These are phyloP conservation scores for Anagrus nilaparvatae DNA, from an alignment of 1,140 invertebrate species.

Conservation along the genomic window DNA sequence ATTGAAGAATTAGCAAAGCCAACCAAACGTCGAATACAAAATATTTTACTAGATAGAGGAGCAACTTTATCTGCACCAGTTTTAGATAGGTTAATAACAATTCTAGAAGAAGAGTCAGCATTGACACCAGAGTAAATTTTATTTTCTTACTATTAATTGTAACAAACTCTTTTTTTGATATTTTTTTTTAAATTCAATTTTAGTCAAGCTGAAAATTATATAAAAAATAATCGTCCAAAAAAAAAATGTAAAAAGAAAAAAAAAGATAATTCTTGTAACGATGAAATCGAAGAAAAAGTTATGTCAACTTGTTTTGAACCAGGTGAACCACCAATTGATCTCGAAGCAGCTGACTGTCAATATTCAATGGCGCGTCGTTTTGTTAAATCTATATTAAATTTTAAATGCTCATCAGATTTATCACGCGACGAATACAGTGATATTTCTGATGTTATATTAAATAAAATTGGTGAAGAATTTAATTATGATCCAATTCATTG, in stretches of 20 bases:
- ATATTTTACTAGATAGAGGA: conserved; percentile 23
- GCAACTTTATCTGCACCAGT: conserved; percentile 21
- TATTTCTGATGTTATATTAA: conserved; percentile 27
- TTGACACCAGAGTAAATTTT: conserved; percentile 34
- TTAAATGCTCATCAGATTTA: conserved; percentile 22
- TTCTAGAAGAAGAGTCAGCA: conserved; percentile 27
- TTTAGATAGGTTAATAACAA: conserved; percentile 28
- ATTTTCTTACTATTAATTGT: neutral
- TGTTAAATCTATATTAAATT: conserved; percentile 30
- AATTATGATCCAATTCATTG: conserved; percentile 21
- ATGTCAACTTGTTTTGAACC: neutral
- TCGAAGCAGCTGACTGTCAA: conserved; percentile 24
- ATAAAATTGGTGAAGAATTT: conserved; percentile 21
- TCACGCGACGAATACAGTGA: conserved; percentile 29
- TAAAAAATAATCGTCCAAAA: conserved; percentile 10
- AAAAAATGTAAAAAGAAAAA: conserved; percentile 7
- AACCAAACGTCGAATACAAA: conserved; percentile 21
- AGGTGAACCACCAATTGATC: conserved; percentile 8
- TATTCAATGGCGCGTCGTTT: conserved; percentile 32
- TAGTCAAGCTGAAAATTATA: conserved; percentile 28
- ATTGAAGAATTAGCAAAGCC: conserved; percentile 31
- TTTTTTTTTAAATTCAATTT: conserved; percentile 7
- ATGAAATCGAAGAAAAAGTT: neutral
- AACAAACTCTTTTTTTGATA: neutral
- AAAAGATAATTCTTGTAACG: too few relatives aligned